Base-by-base conservation (phyloP, 2,113 vertebrate species). In the Meles meles region DNA sequence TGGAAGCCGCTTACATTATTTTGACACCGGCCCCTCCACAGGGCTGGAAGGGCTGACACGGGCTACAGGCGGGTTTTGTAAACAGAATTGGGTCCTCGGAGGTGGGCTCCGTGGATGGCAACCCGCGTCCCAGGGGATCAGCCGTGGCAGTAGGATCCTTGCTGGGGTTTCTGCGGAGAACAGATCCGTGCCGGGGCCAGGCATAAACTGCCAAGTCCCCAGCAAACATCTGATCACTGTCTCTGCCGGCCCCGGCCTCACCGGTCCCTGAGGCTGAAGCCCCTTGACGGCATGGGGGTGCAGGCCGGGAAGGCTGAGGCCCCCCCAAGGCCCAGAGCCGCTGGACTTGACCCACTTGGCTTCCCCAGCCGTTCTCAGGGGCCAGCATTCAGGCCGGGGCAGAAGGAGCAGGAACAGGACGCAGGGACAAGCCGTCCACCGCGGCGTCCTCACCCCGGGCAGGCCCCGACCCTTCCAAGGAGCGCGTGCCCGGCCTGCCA, bases 111-210 rank as follows among this genome's bases (percentile, higher is more conserved):
- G 39, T 13, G 23, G 37, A 6, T 0, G 5, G 29, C 29, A 90
- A 42, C 29, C 25, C 37, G 42, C 65, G 52, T 92, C 95, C 95
- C 37, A 0, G 12, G 29, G 63, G 63, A 23, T 87, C 11, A 0
- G 61, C 89, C 52, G 84, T 76, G 80, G 67, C 3, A 23, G 65
- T 67, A 37, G 17, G 20, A 69, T 39, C 20, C 83, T 87, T 92
- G 89, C 95, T 67, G 90, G 74, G 94, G 67, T 84, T 88, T 39
- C 59, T 69, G n/a, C 65, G 49, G 84, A 95, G 71, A 90, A 77
- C 6, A 42, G 80, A 90, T 67, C 44, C 59, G 27, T 12, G 27
- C 17, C 2, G 72, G 59, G 39, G 18, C 21, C 65, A 47, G 44
- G 80, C 67, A 25, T 37, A 76, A 69, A 77, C 74, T 39, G 72